Evolutionary conservation across 2,888 invertebrate species (phyloP).

Genomic region (Lepidocyrtinus sp.): DNA sequence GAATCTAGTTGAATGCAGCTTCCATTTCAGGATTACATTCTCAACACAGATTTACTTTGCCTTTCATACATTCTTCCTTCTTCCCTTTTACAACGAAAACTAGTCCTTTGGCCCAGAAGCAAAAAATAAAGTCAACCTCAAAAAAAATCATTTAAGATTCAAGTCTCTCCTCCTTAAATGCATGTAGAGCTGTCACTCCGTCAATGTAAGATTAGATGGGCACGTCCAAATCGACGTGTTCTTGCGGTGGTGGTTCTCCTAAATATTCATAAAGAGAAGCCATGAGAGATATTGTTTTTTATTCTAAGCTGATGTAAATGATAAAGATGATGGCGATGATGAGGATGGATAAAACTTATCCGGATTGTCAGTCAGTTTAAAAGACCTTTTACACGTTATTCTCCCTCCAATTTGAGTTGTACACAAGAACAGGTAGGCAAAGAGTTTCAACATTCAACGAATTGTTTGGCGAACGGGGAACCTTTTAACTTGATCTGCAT

Average conservation of each 20-base stretch:
- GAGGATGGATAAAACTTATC: background rate
- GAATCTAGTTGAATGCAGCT: background rate
- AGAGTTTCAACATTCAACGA: background rate
- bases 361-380: too few relatives aligned
- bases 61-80: background rate
- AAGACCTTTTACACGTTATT: too few relatives aligned
- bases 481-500: conserved; percentile 60
- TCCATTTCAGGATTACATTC: conserved; percentile 42
- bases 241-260: conserved; percentile 25
- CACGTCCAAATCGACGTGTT: conserved; percentile 52
- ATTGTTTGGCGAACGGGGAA: conserved; percentile 19
- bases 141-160: conserved; percentile 48
- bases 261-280: background rate
- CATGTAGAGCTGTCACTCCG: conserved; percentile 50
- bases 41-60: conserved; percentile 5
- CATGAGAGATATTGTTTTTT: conserved; percentile 16
- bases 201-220: conserved; percentile 55
- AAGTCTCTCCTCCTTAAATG: conserved; percentile 48
- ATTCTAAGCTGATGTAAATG: background rate
- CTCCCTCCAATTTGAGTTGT: too few relatives aligned
- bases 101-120: background rate
- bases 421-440: conserved; percentile 3
- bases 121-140: background rate
- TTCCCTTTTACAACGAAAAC: background rate
- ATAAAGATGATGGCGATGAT: conserved; percentile 12